These are phyloP conservation scores for Platysternon megacephalum DNA, from an alignment of 2,113 vertebrate genomes.

Conservation along the genomic window DNA sequence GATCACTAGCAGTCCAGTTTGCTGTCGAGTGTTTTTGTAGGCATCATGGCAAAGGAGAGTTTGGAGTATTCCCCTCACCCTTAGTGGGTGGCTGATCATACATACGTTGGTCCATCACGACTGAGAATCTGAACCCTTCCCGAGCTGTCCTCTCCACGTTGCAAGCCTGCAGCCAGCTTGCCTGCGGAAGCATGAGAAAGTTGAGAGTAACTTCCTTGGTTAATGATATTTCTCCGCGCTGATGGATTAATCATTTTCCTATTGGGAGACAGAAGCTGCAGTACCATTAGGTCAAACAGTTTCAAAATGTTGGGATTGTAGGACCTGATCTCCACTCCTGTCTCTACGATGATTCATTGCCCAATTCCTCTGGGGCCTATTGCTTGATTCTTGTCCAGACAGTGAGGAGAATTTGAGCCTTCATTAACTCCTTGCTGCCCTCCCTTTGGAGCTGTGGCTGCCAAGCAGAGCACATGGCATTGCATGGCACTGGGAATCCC, in stretches of 20 bases:
- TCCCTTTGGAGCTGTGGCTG: neutral
- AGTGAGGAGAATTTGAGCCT: neutral
- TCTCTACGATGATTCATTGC: neutral
- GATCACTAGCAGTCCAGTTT: too few species aligned
- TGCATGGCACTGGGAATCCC: neutral
- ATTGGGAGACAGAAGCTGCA: neutral
- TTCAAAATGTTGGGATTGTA: neutral
- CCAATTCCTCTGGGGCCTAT: constrained; percentile 1
- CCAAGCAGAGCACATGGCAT: fast-evolving
- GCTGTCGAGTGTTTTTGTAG: neutral
- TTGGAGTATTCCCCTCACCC: neutral
- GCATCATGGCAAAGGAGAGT: neutral
- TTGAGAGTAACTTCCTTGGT: neutral
- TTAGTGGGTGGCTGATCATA: neutral
- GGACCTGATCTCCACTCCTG: neutral
- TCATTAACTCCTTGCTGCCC: neutral
- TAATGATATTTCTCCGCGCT: fast-evolving
- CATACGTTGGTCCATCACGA: neutral
- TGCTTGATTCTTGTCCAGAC: neutral
- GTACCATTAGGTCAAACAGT: neutral
- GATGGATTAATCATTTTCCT: neutral
- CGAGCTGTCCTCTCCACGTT: neutral
- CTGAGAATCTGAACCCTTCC: neutral
- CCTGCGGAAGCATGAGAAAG: neutral
- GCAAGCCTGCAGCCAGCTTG: neutral